Evolutionary conservation across 2,113 vertebrate genomes (phyloP).

Genomic region (Hassar affinis): DNA sequence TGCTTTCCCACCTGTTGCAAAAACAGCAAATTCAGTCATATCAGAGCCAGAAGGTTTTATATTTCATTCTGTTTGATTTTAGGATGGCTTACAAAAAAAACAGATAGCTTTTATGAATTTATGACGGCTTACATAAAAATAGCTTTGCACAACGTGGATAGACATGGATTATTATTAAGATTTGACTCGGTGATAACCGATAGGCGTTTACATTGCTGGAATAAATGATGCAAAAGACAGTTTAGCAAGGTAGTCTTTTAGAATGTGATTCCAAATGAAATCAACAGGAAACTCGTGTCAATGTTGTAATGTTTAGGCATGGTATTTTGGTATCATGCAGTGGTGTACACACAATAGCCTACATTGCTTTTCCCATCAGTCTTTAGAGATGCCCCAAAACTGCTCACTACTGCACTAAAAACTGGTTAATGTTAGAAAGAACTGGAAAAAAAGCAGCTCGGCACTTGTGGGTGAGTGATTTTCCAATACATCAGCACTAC

Average conservation of each 20-base stretch:
- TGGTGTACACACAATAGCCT: not conserved
- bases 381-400: not conserved
- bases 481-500: conserved; percentile 8
- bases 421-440: not conserved
- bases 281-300: not conserved
- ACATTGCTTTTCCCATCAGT: not conserved
- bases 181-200: not conserved
- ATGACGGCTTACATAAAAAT: not conserved
- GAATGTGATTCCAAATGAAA: not conserved
- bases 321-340: not conserved
- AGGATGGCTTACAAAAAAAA: not conserved
- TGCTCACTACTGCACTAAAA: not conserved
- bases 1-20: conserved; percentile 72
- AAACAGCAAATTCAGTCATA: conserved; percentile 29
- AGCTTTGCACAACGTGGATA: not conserved
- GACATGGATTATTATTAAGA: not conserved
- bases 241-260: not conserved
- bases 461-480: conserved; percentile 19
- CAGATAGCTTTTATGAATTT: not conserved
- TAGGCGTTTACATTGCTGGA: not conserved
- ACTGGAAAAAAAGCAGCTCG: not conserved
- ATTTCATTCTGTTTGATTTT: conserved; percentile 14
- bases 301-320: not conserved
- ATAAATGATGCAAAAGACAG: not conserved
- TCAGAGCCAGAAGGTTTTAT: not conserved